These are phyloP conservation scores for Andinoacara biseriatus DNA, from an alignment of 2,113 vertebrate species.

Conservation along the genomic window DNA sequence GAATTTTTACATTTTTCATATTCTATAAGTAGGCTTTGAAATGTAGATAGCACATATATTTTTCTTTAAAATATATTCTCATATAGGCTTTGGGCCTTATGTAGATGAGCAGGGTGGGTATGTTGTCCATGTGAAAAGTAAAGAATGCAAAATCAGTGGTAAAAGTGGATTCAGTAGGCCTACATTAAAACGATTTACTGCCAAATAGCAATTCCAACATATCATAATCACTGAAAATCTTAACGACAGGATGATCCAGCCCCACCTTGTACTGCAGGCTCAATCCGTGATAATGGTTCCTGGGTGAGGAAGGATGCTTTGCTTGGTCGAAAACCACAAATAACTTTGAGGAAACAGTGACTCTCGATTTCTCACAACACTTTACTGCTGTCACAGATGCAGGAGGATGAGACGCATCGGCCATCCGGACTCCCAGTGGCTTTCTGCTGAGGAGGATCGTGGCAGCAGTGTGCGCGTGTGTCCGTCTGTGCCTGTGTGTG, in stretches of 20 bases:
- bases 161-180: not conserved
- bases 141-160: not conserved
- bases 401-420: not conserved
- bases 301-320: not conserved
- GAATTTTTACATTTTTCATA: not conserved
- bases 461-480: not conserved
- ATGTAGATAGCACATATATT: not conserved
- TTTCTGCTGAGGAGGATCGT: slow-evolving; percentile 23
- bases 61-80: not conserved
- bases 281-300: slow-evolving; percentile 1
- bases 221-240: not conserved
- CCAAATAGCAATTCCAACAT: not conserved
- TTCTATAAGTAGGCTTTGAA: not conserved
- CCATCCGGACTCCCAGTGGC: not conserved
- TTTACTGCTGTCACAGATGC: not conserved
- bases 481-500: not conserved
- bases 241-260: not conserved
- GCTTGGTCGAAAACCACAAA: not conserved
- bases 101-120: not conserved
- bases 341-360: not conserved
- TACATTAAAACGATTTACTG: not conserved
- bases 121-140: not conserved
- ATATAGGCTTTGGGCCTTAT: not conserved
- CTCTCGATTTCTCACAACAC: not conserved
- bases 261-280: slow-evolving; percentile 42